Percentiles rank a stretch among this genome's conserved stretches.
Conservation (phyloP, 2,888 invertebrate genomes). For the Cataglyphis albicans region DNA sequence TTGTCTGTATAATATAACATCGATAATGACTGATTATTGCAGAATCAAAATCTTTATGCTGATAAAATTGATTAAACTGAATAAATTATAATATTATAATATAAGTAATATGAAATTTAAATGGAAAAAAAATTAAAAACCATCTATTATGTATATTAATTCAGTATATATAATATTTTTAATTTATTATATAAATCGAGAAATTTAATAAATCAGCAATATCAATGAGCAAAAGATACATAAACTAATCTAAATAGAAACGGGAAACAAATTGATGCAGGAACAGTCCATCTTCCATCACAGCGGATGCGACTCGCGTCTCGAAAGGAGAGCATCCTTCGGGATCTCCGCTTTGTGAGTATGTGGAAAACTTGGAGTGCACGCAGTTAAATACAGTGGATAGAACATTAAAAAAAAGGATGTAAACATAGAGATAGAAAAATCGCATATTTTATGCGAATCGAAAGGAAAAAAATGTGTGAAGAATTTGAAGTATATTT, state of each 20-base stretch:
- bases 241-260: slow-evolving; percentile 23
- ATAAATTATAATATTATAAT: not conserved
- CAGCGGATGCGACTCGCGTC: slow-evolving; percentile 65
- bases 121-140: not conserved
- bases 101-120: not conserved
- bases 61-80: not conserved
- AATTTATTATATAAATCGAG: not conserved
- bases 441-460: slow-evolving; percentile 4
- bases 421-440: not conserved
- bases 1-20: slow-evolving; percentile 4
- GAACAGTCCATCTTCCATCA: slow-evolving; percentile 8
- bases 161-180: not conserved
- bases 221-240: slow-evolving; percentile 23
- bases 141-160: slow-evolving; percentile 8
- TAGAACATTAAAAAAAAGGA: not conserved
- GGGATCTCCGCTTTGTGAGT: slow-evolving; percentile 4
- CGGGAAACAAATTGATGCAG: slow-evolving; percentile 6
- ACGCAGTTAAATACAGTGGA: slow-evolving; percentile 20
- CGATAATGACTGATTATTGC: slow-evolving; percentile 17
- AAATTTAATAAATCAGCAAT: not conserved
- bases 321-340: slow-evolving; percentile 65
- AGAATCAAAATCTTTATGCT: not conserved
- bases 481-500: not conserved
- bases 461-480: not conserved
- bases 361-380: not conserved